A percentile compares a stretch with the other conserved stretches of the same genome.
Conservation (phyloP, 2,888 invertebrate species). For the Patella pellucida region DNA sequence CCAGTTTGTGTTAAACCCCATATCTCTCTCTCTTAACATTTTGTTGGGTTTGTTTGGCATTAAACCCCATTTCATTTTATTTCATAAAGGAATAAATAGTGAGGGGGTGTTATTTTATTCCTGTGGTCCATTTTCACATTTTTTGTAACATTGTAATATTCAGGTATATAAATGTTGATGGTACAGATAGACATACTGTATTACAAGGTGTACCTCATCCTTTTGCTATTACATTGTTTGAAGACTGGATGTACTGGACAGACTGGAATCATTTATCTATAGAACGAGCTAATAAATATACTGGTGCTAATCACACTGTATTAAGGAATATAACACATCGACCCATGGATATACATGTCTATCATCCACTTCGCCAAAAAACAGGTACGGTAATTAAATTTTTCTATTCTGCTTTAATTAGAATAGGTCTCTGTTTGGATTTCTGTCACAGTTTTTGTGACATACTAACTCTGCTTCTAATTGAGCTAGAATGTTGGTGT, state of each 20-base stretch:
- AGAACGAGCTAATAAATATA: slow-evolving; percentile 89
- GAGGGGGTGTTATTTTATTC: not conserved
- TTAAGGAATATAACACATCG: slow-evolving; percentile 93
- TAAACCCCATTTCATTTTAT: not conserved
- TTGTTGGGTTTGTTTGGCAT: not conserved
- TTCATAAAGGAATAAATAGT: not conserved
- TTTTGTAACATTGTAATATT: not conserved
- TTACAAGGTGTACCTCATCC: slow-evolving; percentile 94
- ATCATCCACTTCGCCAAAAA: slow-evolving; percentile 89
- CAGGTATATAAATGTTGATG: slow-evolving; percentile 83
- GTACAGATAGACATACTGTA: slow-evolving; percentile 81
- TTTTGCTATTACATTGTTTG: slow-evolving; percentile 72
- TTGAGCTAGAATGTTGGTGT: too few species aligned
- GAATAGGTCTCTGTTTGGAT: too few species aligned
- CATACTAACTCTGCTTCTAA: too few species aligned
- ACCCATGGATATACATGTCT: slow-evolving; percentile 93
- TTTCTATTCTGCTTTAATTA: too few species aligned
- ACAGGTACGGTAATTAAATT: slow-evolving; percentile 44
- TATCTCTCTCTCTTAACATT: not conserved
- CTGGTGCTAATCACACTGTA: slow-evolving; percentile 78
- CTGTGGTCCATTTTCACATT: not conserved
- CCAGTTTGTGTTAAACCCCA: too few species aligned
- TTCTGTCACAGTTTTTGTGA: too few species aligned
- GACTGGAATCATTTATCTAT: slow-evolving; percentile 98
- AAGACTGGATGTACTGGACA: slow-evolving; percentile 89